A percentile compares a stretch with the other conserved stretches of the same genome.
phyloP scores from a whole-genome alignment of 2,113 vertebrate genomes.

The Caloenas nicobarica region DNA sequence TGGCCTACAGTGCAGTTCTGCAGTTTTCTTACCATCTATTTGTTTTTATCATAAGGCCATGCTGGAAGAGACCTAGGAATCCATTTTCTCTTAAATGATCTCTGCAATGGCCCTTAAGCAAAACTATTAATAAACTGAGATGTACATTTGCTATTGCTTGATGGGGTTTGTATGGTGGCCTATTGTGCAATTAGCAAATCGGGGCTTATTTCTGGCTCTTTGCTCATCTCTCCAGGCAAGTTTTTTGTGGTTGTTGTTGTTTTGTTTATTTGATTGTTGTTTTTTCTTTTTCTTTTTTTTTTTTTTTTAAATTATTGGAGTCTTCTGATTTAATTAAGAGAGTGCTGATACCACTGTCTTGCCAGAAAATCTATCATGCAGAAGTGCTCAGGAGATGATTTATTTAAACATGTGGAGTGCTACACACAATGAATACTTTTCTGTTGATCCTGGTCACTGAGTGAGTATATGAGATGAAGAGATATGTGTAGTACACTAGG shows the following conservation, averaged over 20 bases:
- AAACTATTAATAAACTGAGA: not conserved
- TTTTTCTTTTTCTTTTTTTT: too few species aligned
- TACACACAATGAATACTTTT: not conserved
- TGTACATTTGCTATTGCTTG: not conserved
- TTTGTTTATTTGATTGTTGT: too few species aligned
- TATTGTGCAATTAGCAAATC: not conserved
- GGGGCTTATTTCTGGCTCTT: not conserved
- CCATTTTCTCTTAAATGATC: not conserved
- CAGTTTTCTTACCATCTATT: not conserved
- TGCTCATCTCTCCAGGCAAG: not conserved
- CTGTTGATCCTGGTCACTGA: not conserved
- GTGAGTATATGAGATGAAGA: not conserved
- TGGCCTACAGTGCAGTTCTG: not conserved
- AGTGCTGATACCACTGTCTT: not conserved
- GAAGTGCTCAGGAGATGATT: not conserved
- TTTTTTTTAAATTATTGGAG: not conserved
- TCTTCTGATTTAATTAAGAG: not conserved
- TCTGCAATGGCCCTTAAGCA: not conserved
- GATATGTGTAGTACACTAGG: not conserved
- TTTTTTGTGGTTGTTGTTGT: not conserved
- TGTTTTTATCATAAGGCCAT: not conserved
- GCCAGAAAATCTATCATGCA: not conserved
- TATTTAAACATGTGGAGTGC: not conserved
- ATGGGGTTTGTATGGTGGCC: rapidly evolving
- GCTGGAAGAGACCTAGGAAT: not conserved